A percentile compares a stretch with the other conserved stretches of the same genome.
phyloP scores from a whole-genome alignment of 2,113 vertebrate species.

The Meriones unguiculatus region DNA sequence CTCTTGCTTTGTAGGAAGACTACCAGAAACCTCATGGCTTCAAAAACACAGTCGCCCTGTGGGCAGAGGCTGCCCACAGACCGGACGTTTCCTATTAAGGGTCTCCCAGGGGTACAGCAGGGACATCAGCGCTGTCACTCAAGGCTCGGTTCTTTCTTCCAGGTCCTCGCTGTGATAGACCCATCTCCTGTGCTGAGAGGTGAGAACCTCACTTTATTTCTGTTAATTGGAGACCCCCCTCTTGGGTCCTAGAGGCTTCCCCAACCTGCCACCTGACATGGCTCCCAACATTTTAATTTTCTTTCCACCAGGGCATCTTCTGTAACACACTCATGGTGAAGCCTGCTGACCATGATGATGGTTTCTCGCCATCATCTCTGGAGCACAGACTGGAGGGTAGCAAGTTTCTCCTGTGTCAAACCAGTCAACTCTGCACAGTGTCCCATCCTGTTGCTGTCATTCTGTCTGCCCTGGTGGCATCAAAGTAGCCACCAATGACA shows the following conservation, averaged over 20 bases:
- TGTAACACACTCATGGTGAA: background rate
- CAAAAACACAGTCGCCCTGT: background rate
- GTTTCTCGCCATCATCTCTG: accelerated
- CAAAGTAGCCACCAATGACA: background rate
- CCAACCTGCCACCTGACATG: background rate
- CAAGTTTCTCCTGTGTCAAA: background rate
- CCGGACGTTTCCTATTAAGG: background rate
- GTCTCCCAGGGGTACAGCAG: background rate
- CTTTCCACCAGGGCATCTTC: background rate
- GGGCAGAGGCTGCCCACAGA: background rate
- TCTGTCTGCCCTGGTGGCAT: background rate
- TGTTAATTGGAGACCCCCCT: background rate
- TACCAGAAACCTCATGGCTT: no score
- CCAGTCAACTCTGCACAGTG: background rate
- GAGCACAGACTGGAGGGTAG: background rate
- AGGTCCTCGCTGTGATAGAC: background rate
- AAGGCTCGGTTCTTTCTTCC: background rate
- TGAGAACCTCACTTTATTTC: background rate
- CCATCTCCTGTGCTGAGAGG: background rate
- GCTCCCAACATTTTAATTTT: background rate
- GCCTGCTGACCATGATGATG: background rate
- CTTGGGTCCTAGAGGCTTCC: background rate
- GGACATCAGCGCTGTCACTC: background rate
- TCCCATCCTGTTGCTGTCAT: background rate
- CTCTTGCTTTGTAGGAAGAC: background rate